phyloP scores from a whole-genome alignment of 1,140 invertebrate genomes.

The Berghia stephanieae region DNA sequence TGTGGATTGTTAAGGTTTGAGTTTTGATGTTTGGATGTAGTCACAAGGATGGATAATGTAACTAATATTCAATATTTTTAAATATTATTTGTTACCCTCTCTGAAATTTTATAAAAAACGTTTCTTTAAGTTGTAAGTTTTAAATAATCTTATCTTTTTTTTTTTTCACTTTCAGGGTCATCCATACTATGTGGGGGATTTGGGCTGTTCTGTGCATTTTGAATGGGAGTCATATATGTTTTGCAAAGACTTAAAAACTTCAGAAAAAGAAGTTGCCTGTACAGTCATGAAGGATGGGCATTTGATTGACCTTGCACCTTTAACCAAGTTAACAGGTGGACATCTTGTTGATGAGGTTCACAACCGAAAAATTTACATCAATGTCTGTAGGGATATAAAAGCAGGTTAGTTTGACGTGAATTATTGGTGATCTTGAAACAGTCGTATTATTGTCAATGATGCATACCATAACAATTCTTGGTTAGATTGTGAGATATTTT shows the following conservation, averaged over 20 bases:
- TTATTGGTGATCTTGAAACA: too few species aligned
- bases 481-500: too few species aligned
- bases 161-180: constrained; percentile 49
- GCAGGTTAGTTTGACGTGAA: constrained; percentile 39
- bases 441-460: too few species aligned
- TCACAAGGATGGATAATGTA: too few species aligned
- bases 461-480: too few species aligned
- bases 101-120: background rate
- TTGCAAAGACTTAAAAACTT: constrained; percentile 42
- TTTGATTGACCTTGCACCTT: constrained; percentile 53
- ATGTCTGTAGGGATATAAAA: constrained; percentile 59
- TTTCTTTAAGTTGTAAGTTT: background rate
- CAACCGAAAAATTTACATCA: constrained; percentile 54
- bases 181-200: constrained; percentile 47
- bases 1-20: too few species aligned
- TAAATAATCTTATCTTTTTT: background rate
- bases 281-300: constrained; percentile 43
- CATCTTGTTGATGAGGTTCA: constrained; percentile 48
- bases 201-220: constrained; percentile 52
- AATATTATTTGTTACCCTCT: background rate
- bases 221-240: constrained; percentile 54
- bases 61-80: background rate
- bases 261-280: constrained; percentile 55
- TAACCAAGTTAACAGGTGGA: constrained; percentile 52
- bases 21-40: too few species aligned